Conservation (phyloP, 2,797 vertebrate genomes). For the Australoheros facetus region DNA sequence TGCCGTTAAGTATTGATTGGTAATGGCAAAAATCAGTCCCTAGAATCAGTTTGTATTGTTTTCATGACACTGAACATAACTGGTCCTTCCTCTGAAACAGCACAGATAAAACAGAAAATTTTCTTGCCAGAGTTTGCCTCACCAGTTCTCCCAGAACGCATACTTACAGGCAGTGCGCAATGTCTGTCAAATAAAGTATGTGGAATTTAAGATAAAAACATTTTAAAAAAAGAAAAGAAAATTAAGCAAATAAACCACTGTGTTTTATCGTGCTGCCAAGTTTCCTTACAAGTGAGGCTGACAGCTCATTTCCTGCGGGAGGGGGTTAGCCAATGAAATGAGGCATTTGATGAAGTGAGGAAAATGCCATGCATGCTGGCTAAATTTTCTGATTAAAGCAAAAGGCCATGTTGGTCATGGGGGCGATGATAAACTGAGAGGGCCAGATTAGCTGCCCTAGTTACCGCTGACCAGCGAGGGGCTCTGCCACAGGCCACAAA, state of each 20-base stretch:
- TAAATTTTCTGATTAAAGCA: slow-evolving; percentile 55
- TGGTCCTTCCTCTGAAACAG: slow-evolving; percentile 48
- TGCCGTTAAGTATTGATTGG: slow-evolving; percentile 58
- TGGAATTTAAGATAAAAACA: slow-evolving; percentile 56
- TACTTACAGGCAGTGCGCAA: slow-evolving; percentile 73
- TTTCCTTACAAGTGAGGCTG: slow-evolving; percentile 56
- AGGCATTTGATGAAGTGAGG: slow-evolving; percentile 70
- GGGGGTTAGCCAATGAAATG: slow-evolving; percentile 64
- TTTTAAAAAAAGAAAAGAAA: neutral
- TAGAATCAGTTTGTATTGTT: slow-evolving; percentile 57
- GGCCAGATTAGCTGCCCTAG: slow-evolving; percentile 40
- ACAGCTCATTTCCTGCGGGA: slow-evolving; percentile 72
- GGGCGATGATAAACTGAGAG: slow-evolving; percentile 52
- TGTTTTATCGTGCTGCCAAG: slow-evolving; percentile 73
- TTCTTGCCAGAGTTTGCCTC: slow-evolving; percentile 59
- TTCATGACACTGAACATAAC: slow-evolving; percentile 71
- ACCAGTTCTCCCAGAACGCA: slow-evolving; percentile 62
- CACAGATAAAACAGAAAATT: slow-evolving; percentile 56
- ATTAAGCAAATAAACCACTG: slow-evolving; percentile 71
- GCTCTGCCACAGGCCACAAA: slow-evolving; percentile 11
- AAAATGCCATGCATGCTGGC: slow-evolving; percentile 61
- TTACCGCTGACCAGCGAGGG: slow-evolving; percentile 5
- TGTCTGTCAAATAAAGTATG: slow-evolving; percentile 63
- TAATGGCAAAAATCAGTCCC: slow-evolving; percentile 43
- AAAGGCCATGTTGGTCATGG: slow-evolving; percentile 43